Percentiles rank a stretch among this genome's conserved stretches.
Conservation (phyloP, 2,888 invertebrate species). For the Itoplectis maculator region DNA sequence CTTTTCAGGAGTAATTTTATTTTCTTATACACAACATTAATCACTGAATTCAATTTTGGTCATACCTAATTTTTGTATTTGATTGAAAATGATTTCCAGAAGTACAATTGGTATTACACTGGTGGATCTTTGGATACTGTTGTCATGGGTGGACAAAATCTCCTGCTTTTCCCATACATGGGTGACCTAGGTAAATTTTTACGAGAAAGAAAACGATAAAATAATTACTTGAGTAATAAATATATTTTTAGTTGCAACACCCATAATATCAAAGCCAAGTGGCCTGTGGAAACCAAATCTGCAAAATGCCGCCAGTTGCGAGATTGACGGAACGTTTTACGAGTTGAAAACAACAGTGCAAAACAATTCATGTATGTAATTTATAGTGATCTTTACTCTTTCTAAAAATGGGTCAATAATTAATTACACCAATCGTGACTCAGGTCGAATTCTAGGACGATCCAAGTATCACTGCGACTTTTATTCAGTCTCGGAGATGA, state of each 20-base stretch:
- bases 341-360: slow-evolving; percentile 73
- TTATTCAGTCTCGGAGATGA: slow-evolving; percentile 72
- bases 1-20: slow-evolving; percentile 78
- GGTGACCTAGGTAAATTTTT: slow-evolving; percentile 77
- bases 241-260: slow-evolving; percentile 75
- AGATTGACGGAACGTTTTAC: slow-evolving; percentile 72
- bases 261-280: slow-evolving; percentile 71
- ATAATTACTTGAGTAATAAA: neutral
- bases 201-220: no score
- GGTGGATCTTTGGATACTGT: slow-evolving; percentile 79
- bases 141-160: slow-evolving; percentile 69
- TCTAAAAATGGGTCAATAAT: slow-evolving; percentile 3
- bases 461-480: slow-evolving; percentile 76
- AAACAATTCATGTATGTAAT: slow-evolving; percentile 72
- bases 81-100: slow-evolving; percentile 68
- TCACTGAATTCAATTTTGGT: neutral
- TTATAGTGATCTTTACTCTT: neutral
- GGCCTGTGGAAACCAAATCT: slow-evolving; percentile 77
- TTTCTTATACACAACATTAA: neutral
- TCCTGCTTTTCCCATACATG: slow-evolving; percentile 80
- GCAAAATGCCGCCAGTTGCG: slow-evolving; percentile 75
- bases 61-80: neutral
- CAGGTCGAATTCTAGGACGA: slow-evolving; percentile 77
- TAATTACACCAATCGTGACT: slow-evolving; percentile 17
- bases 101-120: slow-evolving; percentile 82